These are phyloP conservation scores for Galaxea fascicularis DNA, from an alignment of 92 coral and sea anemone genomes.

Conservation along the genomic window DNA sequence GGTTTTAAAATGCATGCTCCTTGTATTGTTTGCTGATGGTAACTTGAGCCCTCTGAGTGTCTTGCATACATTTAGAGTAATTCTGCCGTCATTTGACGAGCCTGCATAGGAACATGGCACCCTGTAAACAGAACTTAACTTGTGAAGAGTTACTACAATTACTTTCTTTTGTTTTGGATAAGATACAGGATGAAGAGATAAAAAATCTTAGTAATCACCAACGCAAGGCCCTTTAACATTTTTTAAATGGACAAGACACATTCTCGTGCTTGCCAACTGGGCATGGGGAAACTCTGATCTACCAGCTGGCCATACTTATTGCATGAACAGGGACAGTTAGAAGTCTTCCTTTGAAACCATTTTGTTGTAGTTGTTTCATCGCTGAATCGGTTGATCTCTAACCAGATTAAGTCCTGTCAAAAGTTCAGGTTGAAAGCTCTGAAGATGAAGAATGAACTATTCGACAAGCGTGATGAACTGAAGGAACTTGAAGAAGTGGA, in stretches of 20 bases:
- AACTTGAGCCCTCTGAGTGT: too few species aligned
- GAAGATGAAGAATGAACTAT: not conserved
- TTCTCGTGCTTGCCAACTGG: conserved; percentile 20
- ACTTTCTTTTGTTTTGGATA: not conserved
- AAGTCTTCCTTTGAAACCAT: not conserved
- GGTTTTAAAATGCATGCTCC: too few species aligned
- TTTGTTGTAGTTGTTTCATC: conserved; percentile 17
- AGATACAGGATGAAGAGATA: not conserved
- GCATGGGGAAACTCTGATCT: conserved; percentile 26
- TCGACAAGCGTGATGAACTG: not conserved
- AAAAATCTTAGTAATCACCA: not conserved
- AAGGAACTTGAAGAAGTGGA: conserved; percentile 12
- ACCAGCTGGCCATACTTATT: conserved; percentile 14
- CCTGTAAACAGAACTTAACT: conserved; percentile 2
- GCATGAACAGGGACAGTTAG: not conserved
- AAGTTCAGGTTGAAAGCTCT: conserved; percentile 8
- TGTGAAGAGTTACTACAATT: not conserved
- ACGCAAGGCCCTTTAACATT: not conserved
- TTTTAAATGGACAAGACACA: conserved; percentile 6
- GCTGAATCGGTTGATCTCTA: not conserved
- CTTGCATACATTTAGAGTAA: too few species aligned
- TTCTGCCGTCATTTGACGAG: too few species aligned
- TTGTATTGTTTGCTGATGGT: too few species aligned
- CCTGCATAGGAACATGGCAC: not conserved
- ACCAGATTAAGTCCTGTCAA: conserved; percentile 18